Conservation (phyloP, 1,140 invertebrate species). For the Aphidius gifuensis region DNA sequence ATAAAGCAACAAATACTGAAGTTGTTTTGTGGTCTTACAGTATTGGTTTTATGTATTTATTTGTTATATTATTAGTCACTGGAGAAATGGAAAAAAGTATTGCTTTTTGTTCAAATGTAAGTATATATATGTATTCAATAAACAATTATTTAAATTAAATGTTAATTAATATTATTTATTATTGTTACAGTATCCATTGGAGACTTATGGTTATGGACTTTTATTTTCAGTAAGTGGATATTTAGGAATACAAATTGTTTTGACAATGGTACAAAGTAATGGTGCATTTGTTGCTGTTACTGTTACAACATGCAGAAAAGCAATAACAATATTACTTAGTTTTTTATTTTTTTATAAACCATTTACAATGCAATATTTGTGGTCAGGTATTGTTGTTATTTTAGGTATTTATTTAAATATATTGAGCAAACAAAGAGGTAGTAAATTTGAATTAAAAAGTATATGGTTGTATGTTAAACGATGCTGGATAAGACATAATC, state of each 20-base stretch:
- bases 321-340: constrained; percentile 86
- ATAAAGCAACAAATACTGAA: constrained; percentile 82
- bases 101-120: constrained; percentile 75
- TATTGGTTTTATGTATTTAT: constrained; percentile 82
- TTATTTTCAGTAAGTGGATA: constrained; percentile 88
- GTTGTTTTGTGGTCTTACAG: constrained; percentile 92
- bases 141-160: neutral
- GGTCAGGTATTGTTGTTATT: constrained; percentile 83
- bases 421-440: constrained; percentile 67
- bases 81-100: constrained; percentile 76
- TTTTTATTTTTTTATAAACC: constrained; percentile 94
- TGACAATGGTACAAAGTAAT: constrained; percentile 80
- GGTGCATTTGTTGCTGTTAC: constrained; percentile 91
- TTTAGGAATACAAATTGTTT: constrained; percentile 86
- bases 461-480: constrained; percentile 30
- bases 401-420: constrained; percentile 89
- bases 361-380: constrained; percentile 87
- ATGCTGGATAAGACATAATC: constrained; percentile 36
- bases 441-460: constrained; percentile 20
- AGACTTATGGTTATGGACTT: constrained; percentile 82
- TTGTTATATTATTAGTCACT: constrained; percentile 69
- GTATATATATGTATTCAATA: constrained; percentile 9
- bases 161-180: constrained; percentile 5
- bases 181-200: constrained; percentile 63
- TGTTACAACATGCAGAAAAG: constrained; percentile 84